Percentiles rank a stretch among this genome's conserved stretches.
Evolutionary conservation across 1,140 invertebrate genomes (phyloP).

Genomic region (Drosophila arawakana): DNA sequence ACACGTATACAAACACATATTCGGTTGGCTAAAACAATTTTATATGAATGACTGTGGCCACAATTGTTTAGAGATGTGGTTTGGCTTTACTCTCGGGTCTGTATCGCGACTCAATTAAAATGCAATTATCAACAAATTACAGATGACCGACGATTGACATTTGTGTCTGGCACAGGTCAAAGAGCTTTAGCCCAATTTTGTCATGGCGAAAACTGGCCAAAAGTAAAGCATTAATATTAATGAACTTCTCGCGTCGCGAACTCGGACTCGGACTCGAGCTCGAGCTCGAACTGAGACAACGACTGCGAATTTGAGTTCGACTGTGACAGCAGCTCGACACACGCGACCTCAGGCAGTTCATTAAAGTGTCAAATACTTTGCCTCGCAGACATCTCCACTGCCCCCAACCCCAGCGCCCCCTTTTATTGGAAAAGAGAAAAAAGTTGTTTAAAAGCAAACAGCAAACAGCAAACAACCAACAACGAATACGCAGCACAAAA

Average conservation of each 20-base stretch:
- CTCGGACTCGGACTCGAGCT: neutral
- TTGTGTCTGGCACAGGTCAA: slow-evolving; percentile 62
- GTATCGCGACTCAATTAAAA: slow-evolving; percentile 63
- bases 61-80: slow-evolving; percentile 31
- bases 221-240: slow-evolving; percentile 72
- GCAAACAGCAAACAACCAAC: slow-evolving; percentile 5
- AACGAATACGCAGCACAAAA: slow-evolving; percentile 38
- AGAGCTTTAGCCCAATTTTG: slow-evolving; percentile 58
- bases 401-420: too few species aligned
- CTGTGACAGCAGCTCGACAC: slow-evolving; percentile 36
- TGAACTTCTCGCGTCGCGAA: slow-evolving; percentile 52
- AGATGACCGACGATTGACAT: slow-evolving; percentile 64
- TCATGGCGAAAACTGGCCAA: slow-evolving; percentile 52
- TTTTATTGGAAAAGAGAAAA: slow-evolving; percentile 24
- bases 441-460: slow-evolving; percentile 57
- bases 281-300: neutral
- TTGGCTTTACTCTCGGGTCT: slow-evolving; percentile 6
- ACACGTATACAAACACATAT: slow-evolving; percentile 5
- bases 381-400: slow-evolving; percentile 53
- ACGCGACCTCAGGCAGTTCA: slow-evolving; percentile 76
- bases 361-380: slow-evolving; percentile 79
- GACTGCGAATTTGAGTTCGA: neutral
- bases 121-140: slow-evolving; percentile 73
- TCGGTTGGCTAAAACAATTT: slow-evolving; percentile 2
- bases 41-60: slow-evolving; percentile 19